These are phyloP conservation scores for Lepidotrigona ventralis DNA, from an alignment of 1,140 invertebrate genomes.

Conservation along the genomic window DNA sequence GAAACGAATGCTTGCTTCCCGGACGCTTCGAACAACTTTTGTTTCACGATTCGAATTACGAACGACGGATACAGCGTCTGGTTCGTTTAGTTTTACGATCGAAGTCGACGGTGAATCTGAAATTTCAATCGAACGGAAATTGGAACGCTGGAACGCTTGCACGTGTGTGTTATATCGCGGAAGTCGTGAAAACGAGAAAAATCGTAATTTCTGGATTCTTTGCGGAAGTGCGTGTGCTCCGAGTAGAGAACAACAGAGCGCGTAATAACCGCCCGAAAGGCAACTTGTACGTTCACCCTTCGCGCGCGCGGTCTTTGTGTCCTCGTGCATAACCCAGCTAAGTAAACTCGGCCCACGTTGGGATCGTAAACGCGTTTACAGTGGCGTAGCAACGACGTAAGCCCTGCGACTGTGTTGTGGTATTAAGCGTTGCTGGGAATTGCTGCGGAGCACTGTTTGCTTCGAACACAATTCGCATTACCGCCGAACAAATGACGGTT, in stretches of 20 bases:
- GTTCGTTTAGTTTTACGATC: not conserved
- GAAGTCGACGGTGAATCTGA: not conserved
- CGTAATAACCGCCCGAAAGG: constrained; percentile 43
- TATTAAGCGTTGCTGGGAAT: constrained; percentile 5
- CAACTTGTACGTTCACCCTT: constrained; percentile 27
- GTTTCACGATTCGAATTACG: not conserved
- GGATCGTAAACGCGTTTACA: constrained; percentile 61
- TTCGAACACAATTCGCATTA: not conserved
- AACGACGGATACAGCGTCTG: too few relatives aligned
- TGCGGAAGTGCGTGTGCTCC: constrained; percentile 22
- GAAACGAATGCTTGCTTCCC: not conserved
- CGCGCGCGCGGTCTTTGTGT: constrained; percentile 10
- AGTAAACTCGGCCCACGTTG: constrained; percentile 63
- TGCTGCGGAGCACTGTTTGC: not conserved
- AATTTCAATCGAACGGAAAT: not conserved
- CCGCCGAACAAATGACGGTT: too few relatives aligned
- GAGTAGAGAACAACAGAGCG: constrained; percentile 38
- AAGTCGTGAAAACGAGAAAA: not conserved
- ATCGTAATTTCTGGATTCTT: not conserved
- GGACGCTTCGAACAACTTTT: not conserved
- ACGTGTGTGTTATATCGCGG: not conserved
- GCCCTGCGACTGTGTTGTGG: not conserved
- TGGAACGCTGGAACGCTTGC: not conserved
- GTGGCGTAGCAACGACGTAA: constrained; percentile 51
- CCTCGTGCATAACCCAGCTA: constrained; percentile 47